phyloP scores from a whole-genome alignment of 2,888 invertebrate species.

The Creontiades dilutus region DNA sequence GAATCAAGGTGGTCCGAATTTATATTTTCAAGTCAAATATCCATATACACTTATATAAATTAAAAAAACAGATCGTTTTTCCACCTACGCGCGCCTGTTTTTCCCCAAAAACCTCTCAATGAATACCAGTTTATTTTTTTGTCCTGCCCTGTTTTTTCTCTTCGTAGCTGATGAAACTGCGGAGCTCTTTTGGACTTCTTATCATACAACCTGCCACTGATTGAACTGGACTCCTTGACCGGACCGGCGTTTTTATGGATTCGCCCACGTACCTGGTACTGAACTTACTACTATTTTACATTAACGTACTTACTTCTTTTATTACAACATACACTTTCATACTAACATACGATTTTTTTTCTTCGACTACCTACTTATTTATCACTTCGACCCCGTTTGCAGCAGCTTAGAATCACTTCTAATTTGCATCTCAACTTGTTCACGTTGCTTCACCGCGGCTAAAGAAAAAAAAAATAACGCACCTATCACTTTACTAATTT shows the following conservation, averaged over 20 bases:
- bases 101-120: conserved; percentile 3
- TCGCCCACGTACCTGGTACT: conserved; percentile 32
- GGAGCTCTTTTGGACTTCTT: neutral
- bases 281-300: conserved; percentile 28
- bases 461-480: too few species aligned
- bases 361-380: neutral
- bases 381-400: conserved; percentile 1
- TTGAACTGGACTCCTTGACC: neutral
- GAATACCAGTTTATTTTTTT: conserved; percentile 1
- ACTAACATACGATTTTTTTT: conserved; percentile 15
- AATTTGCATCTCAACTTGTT: conserved; percentile 19
- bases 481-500: too few species aligned
- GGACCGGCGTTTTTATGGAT: conserved; percentile 39
- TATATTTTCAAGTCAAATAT: neutral
- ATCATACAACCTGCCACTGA: conserved; percentile 25
- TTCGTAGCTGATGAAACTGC: conserved; percentile 6
- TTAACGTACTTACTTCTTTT: conserved; percentile 31
- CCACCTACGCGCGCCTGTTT: neutral
- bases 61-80: neutral
- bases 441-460: neutral
- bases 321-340: neutral
- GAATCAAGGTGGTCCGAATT: neutral
- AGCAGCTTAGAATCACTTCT: neutral
- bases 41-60: neutral
- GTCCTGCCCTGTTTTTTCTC: neutral